Base-by-base conservation (phyloP, 2,797 vertebrate species). In the Liasis olivaceus region DNA sequence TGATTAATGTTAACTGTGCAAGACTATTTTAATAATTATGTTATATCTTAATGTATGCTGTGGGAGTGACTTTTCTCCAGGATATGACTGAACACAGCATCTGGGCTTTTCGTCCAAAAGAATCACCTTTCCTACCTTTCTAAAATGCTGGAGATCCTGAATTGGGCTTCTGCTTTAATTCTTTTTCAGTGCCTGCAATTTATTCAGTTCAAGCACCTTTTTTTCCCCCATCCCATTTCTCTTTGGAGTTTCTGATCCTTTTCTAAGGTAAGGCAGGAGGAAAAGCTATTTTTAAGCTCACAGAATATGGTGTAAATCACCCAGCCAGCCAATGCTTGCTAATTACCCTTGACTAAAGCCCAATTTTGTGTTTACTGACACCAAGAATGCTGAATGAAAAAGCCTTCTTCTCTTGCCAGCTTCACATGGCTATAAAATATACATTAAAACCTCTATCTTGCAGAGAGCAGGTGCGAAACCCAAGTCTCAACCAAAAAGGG, bases 271-370 rank as follows among this genome's bases (percentile, higher is more conserved):
- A 90, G 64, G 91, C 93, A 94, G 56, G 77, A 69, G 93, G 94
- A 95, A 93, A 62, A 2, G 59, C n/a, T 28, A n/a, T 90, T 94
- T 93, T 88, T 85, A 86, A 94, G 90, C 8, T 92, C 4, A 12
- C 8, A 3, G 93, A 96, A 96, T 89, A 63, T 24, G 81, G 13
- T 42, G 59, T 94, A 95, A 96, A 96, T 95, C 94, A 96, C 89
- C 54, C 0, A 13, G 87, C 89, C 90, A 94, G 92, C 95, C 95
- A 96, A 91, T 36, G 93, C 92, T 95, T 94, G 91, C 94, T 96
- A 96, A 97, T 94, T 96, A 92, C 85, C 96, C 92, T 92, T 94
- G 95, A 96, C 95, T 93, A 96, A 96, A 95, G 85, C 91, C 69
- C 84, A 87, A 88, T 20, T 6, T 93, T 95, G 96, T 89, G 85